These are phyloP conservation scores for Cheumatopsyche charites DNA, from an alignment of 1,140 invertebrate genomes.

Conservation along the genomic window DNA sequence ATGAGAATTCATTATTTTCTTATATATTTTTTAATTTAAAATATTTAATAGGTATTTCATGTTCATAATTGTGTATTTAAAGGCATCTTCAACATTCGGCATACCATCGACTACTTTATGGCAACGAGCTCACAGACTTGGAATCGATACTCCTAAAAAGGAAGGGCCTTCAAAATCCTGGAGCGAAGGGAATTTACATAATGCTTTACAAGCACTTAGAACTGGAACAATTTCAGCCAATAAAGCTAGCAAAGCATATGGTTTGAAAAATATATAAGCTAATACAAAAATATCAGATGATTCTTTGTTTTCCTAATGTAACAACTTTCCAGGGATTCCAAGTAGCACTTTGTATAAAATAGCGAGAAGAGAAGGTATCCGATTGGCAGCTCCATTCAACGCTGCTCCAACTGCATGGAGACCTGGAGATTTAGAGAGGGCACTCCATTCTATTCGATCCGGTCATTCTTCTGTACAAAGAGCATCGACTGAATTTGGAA, in stretches of 20 bases:
- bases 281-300: background rate
- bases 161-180: conserved; percentile 85
- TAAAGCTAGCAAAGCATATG: conserved; percentile 90
- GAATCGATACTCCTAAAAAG: conserved; percentile 89
- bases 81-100: conserved; percentile 78
- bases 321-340: conserved; percentile 68
- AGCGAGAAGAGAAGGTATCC: conserved; percentile 84
- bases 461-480: conserved; percentile 85
- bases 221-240: conserved; percentile 86
- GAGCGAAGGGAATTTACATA: conserved; percentile 83
- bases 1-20: background rate
- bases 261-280: conserved; percentile 51
- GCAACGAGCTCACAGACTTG: conserved; percentile 84
- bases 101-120: conserved; percentile 89
- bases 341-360: conserved; percentile 91
- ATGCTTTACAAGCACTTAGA: conserved; percentile 78
- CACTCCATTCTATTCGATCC: conserved; percentile 80
- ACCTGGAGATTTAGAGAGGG: conserved; percentile 80
- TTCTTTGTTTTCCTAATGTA: conserved; percentile 9
- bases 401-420: conserved; percentile 89
- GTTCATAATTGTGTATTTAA: conserved; percentile 12
- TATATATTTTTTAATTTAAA: background rate
- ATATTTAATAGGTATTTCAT: background rate
- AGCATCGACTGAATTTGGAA: conserved; percentile 82
- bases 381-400: conserved; percentile 85